Percentiles rank a stretch among this genome's conserved stretches.
Conservation (phyloP, 2,888 invertebrate genomes). For the Brachypterus glaber region DNA sequence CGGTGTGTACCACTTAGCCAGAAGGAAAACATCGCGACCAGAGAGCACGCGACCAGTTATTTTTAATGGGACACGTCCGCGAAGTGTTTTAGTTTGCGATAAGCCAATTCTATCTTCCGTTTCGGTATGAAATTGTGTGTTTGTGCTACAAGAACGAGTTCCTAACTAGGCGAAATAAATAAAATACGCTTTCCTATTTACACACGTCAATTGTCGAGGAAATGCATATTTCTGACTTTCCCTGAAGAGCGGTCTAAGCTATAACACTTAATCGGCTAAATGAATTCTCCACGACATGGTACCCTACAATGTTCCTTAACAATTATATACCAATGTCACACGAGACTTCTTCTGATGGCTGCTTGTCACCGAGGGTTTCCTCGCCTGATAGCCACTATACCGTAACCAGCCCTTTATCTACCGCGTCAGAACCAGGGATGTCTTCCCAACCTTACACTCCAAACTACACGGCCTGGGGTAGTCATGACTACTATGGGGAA, state of each 20-base stretch:
- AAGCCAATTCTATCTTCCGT: no score
- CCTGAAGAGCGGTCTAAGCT: no score
- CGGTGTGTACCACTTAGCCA: slow-evolving; percentile 8
- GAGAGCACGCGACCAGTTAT: slow-evolving; percentile 9
- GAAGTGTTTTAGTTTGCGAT: no score
- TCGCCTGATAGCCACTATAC: slow-evolving; percentile 36
- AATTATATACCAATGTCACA: slow-evolving; percentile 18
- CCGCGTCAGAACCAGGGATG: slow-evolving; percentile 35
- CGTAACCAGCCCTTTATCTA: slow-evolving; percentile 31
- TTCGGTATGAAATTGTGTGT: no score
- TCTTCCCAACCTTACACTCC: slow-evolving; percentile 38
- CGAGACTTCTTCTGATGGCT: slow-evolving; percentile 37
- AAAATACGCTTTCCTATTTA: neutral
- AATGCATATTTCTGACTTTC: slow-evolving; percentile 1
- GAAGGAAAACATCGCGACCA: neutral
- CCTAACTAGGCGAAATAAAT: slow-evolving; percentile 7
- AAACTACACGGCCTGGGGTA: slow-evolving; percentile 29
- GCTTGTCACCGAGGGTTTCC: slow-evolving; percentile 33
- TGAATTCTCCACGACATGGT: slow-evolving; percentile 2
- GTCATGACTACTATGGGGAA: slow-evolving; percentile 34
- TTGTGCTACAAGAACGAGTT: slow-evolving; percentile 7
- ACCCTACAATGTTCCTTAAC: slow-evolving; percentile 30
- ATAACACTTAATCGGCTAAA: neutral
- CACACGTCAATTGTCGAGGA: slow-evolving; percentile 6
- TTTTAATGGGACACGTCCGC: slow-evolving; percentile 11